A percentile compares a stretch with the other conserved stretches of the same genome.
These are phyloP conservation scores for Karalla daura DNA, from an alignment of 2,797 vertebrate genomes.

Conservation along the genomic window DNA sequence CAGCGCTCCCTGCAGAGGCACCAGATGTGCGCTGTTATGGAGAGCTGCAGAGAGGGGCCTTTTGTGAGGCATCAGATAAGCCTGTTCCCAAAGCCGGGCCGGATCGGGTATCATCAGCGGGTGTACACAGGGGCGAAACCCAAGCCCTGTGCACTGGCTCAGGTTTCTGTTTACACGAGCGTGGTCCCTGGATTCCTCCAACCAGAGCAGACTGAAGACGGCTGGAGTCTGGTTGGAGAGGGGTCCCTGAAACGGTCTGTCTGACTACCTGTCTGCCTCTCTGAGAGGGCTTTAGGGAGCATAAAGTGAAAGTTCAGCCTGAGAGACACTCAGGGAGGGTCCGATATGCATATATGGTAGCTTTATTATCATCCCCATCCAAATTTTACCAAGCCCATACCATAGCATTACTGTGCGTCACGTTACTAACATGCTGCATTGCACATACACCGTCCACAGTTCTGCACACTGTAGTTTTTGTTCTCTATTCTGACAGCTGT, in stretches of 20 bases:
- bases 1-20: conserved; percentile 90
- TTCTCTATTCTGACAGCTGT: too few species aligned
- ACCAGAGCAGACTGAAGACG: conserved; percentile 60
- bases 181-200: conserved; percentile 90
- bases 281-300: conserved; percentile 2
- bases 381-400: too few species aligned
- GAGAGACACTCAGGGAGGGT: background rate
- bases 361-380: too few species aligned
- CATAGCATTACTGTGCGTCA: too few species aligned
- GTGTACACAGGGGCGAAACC: conserved; percentile 91
- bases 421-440: too few species aligned
- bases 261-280: conserved; percentile 54
- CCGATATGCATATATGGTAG: too few species aligned
- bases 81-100: conserved; percentile 89
- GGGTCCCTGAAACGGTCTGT: conserved; percentile 60
- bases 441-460: too few species aligned
- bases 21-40: conserved; percentile 94
- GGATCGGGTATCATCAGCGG: conserved; percentile 89
- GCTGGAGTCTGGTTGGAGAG: conserved; percentile 48
- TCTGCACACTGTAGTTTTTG: too few species aligned
- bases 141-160: conserved; percentile 84
- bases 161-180: conserved; percentile 93
- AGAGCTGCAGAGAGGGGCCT: conserved; percentile 81
- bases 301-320: conserved; percentile 29
- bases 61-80: conserved; percentile 92